phyloP scores from a whole-genome alignment of 2,888 invertebrate genomes.

The Campaea margaritaria region DNA sequence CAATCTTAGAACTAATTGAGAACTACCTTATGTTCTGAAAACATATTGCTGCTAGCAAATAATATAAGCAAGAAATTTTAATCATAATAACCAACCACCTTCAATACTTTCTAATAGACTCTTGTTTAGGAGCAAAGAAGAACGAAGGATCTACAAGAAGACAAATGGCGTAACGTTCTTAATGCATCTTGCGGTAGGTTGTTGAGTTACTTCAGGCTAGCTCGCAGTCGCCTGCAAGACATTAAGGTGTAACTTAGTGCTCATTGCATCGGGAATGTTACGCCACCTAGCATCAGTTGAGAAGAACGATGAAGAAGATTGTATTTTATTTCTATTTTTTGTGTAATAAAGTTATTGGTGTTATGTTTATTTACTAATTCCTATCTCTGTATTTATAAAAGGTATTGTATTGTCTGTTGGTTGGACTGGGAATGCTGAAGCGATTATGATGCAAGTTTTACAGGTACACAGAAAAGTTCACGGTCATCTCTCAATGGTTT shows the following conservation, averaged over 20 bases:
- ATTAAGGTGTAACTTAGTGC: conserved; percentile 56
- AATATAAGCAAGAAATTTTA: background rate
- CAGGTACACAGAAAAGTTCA: background rate
- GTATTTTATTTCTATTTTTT: background rate
- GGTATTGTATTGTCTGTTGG: no score
- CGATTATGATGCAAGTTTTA: background rate
- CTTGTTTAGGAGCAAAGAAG: conserved; percentile 4
- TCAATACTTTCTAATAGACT: background rate
- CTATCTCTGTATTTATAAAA: no score
- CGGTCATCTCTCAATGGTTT: no score
- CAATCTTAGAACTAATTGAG: no score
- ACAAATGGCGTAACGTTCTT: conserved; percentile 70
- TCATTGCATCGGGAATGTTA: conserved; percentile 52
- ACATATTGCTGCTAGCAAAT: no score
- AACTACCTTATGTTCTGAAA: no score
- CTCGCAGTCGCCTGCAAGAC: conserved; percentile 52
- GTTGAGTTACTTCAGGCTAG: conserved; percentile 28
- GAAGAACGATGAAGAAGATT: conserved; percentile 25
- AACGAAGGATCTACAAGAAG: conserved; percentile 16
- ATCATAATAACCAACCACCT: background rate
- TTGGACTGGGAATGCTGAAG: background rate
- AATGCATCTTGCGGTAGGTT: conserved; percentile 73
- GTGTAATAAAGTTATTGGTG: background rate
- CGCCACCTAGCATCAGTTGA: conserved; percentile 42
- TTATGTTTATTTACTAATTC: background rate